Conservation (phyloP, 2,797 vertebrate genomes). For the Pseudochirops cupreus region DNA sequence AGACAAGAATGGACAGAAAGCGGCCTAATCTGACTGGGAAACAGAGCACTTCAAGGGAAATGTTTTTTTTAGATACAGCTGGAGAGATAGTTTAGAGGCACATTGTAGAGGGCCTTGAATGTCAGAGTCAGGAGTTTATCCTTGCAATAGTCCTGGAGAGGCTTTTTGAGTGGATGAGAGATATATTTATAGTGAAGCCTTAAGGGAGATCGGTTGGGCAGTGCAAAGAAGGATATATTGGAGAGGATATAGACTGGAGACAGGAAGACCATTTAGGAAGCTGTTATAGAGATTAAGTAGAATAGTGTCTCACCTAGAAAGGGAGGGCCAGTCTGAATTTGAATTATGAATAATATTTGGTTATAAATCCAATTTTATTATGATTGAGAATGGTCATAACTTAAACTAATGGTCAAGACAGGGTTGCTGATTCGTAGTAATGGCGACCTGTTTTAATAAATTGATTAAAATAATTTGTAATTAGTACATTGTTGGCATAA, state of each 20-base stretch:
- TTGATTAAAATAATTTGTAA: not conserved
- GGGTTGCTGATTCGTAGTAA: not conserved
- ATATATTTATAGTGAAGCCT: not conserved
- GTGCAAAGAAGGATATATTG: not conserved
- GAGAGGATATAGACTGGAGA: not conserved
- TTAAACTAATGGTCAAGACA: not conserved
- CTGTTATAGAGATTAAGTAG: not conserved
- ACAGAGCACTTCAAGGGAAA: not conserved
- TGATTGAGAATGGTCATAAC: not conserved
- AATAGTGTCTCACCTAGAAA: not conserved
- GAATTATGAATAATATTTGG: not conserved
- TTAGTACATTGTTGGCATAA: not conserved
- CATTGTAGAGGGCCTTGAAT: not conserved
- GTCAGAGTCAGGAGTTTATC: not conserved
- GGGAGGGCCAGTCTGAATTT: not conserved
- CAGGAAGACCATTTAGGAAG: not conserved
- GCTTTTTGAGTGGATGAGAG: not conserved
- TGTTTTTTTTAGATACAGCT: not conserved
- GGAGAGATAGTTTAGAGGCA: not conserved
- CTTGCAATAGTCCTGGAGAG: not conserved
- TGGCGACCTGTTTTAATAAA: not conserved
- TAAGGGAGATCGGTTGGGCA: not conserved
- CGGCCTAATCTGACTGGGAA: not conserved
- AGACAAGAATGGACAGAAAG: not conserved
- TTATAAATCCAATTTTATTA: not conserved